Evolutionary conservation across 2,113 vertebrate genomes (phyloP), one percentile per base, ranked within the genome.

Genomic region (Promerops cafer): DNA sequence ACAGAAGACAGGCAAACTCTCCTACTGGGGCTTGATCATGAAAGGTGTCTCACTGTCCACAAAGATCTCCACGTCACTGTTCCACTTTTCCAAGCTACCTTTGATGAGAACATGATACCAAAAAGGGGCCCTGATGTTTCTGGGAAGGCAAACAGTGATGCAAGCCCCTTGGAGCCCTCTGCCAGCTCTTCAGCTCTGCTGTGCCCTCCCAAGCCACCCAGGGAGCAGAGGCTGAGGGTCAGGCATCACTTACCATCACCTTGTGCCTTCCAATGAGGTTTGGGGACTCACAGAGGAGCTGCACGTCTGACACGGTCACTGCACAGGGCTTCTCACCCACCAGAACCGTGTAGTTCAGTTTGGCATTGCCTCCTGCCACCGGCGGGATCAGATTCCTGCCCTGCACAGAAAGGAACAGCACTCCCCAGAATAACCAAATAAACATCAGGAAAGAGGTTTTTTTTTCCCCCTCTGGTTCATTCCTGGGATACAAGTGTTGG

Each of bases 221-320:
- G 3, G 7, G 7, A 63, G 27, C 7, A n/a, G 75, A 54, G 27
- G 24, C 13, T 80, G 64, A 64, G 39, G 28, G 23, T 45, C 40
- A 89, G 31, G 56, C 61, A 47, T 2, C 69, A 95, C 96, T 94
- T 91, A 97, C 99, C 99, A 99, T 98, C 91, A 99, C 99, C 96
- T 99, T 99, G 97, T 99, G 99, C 72, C 99, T 98, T 50, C 99
- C 99, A 0, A 98, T 99, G 96, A 99, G 98, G 94, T 99, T 99
- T 68, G 99, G 99, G 14, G 99, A 99, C 92, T 99, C 99, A 1
- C 99, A 99, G 56, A 99, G 98, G 75, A 99, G 98, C 97, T 99
- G 99, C n/a, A 98, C 99, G 3, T 99, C 99, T 0, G 99, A 99
- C 93, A 99, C 99, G 0, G 99, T 99, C 92, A 99, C 97, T 1